Conservation (phyloP, 2,113 vertebrate species). For the Turnix velox region DNA sequence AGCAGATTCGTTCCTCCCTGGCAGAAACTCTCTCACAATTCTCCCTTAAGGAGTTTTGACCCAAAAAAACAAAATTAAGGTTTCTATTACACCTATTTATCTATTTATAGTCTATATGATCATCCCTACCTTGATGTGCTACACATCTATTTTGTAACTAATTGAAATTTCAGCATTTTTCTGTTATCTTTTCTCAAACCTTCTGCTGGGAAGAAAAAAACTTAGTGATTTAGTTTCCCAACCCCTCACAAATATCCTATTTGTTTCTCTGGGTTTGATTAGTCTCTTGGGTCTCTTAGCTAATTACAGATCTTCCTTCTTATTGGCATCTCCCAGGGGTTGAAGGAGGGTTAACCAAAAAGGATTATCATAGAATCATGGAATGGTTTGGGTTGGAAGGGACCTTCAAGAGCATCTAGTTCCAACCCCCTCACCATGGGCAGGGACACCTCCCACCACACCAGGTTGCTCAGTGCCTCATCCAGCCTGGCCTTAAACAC, state of each 20-base stretch:
- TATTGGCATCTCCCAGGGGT: neutral
- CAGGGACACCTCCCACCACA: too few species aligned
- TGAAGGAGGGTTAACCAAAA: neutral
- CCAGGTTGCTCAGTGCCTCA: too few species aligned
- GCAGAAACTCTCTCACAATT: neutral
- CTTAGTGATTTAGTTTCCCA: neutral
- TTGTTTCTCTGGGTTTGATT: neutral
- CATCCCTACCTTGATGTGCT: neutral
- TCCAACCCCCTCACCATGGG: too few species aligned
- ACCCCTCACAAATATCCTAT: neutral
- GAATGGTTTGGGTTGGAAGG: too few species aligned
- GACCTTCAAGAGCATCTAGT: too few species aligned
- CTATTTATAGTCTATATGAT: rapidly evolving
- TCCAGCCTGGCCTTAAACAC: too few species aligned
- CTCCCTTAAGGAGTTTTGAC: neutral
- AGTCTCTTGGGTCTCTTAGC: neutral
- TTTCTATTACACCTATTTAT: neutral
- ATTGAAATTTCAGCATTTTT: neutral
- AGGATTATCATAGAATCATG: too few species aligned
- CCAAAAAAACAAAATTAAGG: rapidly evolving
- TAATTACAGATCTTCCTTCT: neutral
- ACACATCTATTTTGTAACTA: rapidly evolving
- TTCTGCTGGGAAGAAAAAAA: neutral
- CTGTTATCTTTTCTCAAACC: neutral
- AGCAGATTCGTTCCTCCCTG: neutral